These are phyloP conservation scores for Listronotus oregonensis DNA, from an alignment of 1,140 invertebrate genomes.

Conservation along the genomic window DNA sequence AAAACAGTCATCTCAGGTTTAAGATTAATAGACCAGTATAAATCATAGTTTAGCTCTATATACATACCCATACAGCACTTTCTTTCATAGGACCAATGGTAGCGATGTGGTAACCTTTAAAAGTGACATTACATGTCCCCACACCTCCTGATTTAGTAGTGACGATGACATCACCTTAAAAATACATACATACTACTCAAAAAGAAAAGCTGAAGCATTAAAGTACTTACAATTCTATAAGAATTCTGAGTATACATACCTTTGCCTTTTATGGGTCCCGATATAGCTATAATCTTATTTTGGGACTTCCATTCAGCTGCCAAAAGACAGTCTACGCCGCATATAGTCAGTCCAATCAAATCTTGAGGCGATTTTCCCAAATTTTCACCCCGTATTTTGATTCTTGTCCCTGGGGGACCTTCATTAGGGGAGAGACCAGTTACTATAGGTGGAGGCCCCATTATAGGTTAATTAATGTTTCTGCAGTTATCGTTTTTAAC, in stretches of 20 bases:
- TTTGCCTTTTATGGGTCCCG: constrained; percentile 89
- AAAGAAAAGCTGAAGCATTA: no score
- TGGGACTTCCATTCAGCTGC: constrained; percentile 97
- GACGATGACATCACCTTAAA: constrained; percentile 87
- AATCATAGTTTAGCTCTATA: not conserved
- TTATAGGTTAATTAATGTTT: no score
- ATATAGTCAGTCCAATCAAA: constrained; percentile 89
- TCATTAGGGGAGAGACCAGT: constrained; percentile 98
- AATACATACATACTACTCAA: no score
- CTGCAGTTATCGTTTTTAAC: no score
- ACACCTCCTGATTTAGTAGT: constrained; percentile 87
- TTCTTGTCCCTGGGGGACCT: constrained; percentile 93
- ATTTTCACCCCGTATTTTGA: constrained; percentile 96
- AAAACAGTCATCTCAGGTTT: not conserved
- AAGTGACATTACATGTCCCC: constrained; percentile 94
- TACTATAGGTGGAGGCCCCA: constrained; percentile 83
- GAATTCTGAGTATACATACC: constrained; percentile 53
- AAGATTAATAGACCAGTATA: no score
- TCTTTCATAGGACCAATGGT: constrained; percentile 93
- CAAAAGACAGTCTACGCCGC: constrained; percentile 91
- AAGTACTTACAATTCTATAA: not conserved
- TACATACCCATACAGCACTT: constrained; percentile 89
- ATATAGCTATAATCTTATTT: constrained; percentile 96
- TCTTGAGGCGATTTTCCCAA: constrained; percentile 84
- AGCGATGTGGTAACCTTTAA: constrained; percentile 71